Conservation (phyloP, 1,140 invertebrate genomes). For the Ridgeia piscesae region DNA sequence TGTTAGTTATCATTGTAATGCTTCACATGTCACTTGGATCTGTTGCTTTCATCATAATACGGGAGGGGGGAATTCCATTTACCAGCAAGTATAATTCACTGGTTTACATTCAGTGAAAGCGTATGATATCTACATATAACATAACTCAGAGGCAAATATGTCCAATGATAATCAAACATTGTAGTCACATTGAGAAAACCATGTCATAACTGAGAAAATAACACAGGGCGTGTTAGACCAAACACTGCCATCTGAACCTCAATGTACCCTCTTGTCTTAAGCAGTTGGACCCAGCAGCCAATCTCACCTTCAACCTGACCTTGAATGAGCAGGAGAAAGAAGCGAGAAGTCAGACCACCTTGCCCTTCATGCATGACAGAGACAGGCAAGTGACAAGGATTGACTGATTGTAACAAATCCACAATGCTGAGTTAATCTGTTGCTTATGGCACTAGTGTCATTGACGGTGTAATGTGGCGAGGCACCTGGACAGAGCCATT, state of each 20-base stretch:
- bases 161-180: background rate
- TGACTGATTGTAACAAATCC: background rate
- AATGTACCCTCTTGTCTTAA: background rate
- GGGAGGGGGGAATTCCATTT: background rate
- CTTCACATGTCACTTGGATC: background rate
- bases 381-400: background rate
- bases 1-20: background rate
- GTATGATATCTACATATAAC: too few relatives aligned
- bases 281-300: slow-evolving; percentile 47
- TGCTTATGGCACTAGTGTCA: background rate
- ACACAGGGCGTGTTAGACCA: too few relatives aligned
- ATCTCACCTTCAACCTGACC: slow-evolving; percentile 56
- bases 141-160: background rate
- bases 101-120: too few relatives aligned
- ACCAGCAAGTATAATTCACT: background rate
- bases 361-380: slow-evolving; percentile 50
- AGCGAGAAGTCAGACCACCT: slow-evolving; percentile 46
- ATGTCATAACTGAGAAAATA: background rate
- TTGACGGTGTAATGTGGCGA: background rate
- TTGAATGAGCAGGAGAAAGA: slow-evolving; percentile 54
- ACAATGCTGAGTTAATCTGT: background rate
- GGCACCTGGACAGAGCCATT: background rate
- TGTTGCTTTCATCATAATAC: background rate
- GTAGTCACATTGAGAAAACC: background rate
- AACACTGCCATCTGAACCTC: background rate